Evolutionary conservation across 2,888 invertebrate genomes (phyloP), one percentile per base, ranked within the genome.

Genomic region (Orthosia incerta): DNA sequence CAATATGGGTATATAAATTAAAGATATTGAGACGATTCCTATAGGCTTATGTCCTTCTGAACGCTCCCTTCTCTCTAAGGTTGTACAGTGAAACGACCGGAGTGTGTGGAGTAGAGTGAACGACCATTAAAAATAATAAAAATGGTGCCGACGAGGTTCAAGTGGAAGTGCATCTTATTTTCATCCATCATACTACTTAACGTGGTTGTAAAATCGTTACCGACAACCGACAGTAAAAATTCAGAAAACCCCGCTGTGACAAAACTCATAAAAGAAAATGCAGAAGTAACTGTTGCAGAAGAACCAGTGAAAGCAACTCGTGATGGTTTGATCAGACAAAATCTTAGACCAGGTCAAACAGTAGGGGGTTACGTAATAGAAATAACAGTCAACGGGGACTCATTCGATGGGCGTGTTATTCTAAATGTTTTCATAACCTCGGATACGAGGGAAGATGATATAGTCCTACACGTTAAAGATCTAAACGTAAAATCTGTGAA

Each of bases 101-200:
- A 84, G 83, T 75, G 79, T 80, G 83, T 4, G 83, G 61, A 79
- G 83, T 84, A 79, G 63, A 82, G 74, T 76, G 62, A 82, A 78
- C 83, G 86, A 89, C 88, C 88, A 87, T 87, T 87, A 75, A 84
- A 68, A 50, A 26, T 7, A 12, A 16, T 61, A 81, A 92, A 89
- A 91, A 94, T 95, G 95, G 91, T 84, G 84, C 88, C 91, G 89
- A 87, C 84, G 65, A 92, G 89, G 81, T 87, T 87, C 61, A 92
- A 92, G 83, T 93, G 93, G 91, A 90, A 89, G 80, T 88, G 89
- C 26, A 64, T 87, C 64, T 76, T 93, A 31, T 80, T 91, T 68
- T 77, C 84, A 11, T 89, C 83, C 74, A 80, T 91, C 67, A 65
- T 90, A 63, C 48, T 90, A 68, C 76, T 91, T 55, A 90, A 88